phyloP scores from a whole-genome alignment of 1,140 invertebrate genomes.

The Neodiprion fabricii region DNA sequence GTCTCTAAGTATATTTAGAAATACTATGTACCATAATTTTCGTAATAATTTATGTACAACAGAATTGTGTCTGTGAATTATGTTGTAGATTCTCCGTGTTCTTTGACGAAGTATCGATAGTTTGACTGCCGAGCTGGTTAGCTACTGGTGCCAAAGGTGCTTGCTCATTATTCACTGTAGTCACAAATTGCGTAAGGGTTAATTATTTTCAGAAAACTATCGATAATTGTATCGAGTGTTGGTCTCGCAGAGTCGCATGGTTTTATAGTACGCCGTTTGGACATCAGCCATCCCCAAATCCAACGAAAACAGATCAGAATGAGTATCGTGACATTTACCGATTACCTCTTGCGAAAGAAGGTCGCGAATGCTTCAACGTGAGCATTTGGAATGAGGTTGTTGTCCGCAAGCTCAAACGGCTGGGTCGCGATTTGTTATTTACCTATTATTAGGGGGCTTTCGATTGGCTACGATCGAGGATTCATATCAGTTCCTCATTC shows the following conservation, averaged over 20 bases:
- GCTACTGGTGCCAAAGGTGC: too few species aligned
- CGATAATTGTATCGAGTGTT: not conserved
- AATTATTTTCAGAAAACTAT: not conserved
- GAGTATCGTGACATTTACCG: slow-evolving; percentile 26
- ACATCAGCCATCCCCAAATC: slow-evolving; percentile 28
- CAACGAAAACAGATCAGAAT: slow-evolving; percentile 11
- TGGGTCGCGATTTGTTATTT: not conserved
- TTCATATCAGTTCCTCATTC: too few species aligned
- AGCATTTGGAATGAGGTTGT: not conserved
- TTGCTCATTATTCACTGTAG: too few species aligned
- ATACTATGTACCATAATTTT: too few species aligned
- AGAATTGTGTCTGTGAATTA: too few species aligned
- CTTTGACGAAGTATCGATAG: too few species aligned
- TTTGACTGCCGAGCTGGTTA: too few species aligned
- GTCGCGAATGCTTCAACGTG: not conserved
- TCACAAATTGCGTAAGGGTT: too few species aligned
- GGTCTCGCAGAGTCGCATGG: not conserved
- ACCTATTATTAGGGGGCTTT: not conserved
- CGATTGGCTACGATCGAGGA: not conserved
- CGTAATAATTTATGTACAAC: too few species aligned
- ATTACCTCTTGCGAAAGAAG: slow-evolving; percentile 20
- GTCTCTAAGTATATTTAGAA: too few species aligned
- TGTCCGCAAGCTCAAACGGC: not conserved
- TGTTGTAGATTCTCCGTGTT: too few species aligned
- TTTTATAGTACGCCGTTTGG: slow-evolving; percentile 26